Percentiles rank a stretch among this genome's conserved stretches.
Evolutionary conservation across 1,140 invertebrate species (phyloP).

Genomic region (Drosophila bipectinata): DNA sequence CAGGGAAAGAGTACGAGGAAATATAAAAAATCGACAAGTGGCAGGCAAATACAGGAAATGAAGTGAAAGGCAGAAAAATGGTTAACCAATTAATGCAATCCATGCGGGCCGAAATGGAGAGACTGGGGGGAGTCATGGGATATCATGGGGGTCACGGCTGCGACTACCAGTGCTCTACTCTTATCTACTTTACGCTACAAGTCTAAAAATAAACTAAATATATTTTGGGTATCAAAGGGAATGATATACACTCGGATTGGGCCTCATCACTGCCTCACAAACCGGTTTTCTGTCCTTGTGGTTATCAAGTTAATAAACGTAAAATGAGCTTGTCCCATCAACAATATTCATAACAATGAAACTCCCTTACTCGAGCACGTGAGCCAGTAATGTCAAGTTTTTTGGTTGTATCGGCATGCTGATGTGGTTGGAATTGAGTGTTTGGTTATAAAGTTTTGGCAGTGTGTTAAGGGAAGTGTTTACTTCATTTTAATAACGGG

Average conservation of each 20-base stretch:
- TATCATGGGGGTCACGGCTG: slow-evolving; percentile 12
- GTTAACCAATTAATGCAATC: slow-evolving; percentile 21
- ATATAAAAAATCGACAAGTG: slow-evolving; percentile 44
- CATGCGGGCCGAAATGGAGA: neutral
- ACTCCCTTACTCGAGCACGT: slow-evolving; percentile 19
- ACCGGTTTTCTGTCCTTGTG: neutral
- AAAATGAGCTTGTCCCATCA: slow-evolving; percentile 47
- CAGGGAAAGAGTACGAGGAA: slow-evolving; percentile 6
- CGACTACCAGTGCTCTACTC: neutral
- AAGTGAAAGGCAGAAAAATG: slow-evolving; percentile 11
- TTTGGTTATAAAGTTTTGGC: slow-evolving; percentile 2
- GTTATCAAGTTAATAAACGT: slow-evolving; percentile 50
- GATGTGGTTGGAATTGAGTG: neutral
- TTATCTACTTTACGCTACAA: neutral
- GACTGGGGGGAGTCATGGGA: neutral
- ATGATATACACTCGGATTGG: neutral
- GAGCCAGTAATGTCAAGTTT: slow-evolving; percentile 6
- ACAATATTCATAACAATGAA: slow-evolving; percentile 46
- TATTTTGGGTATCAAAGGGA: slow-evolving; percentile 24
- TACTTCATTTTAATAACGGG: neutral
- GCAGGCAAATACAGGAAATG: slow-evolving; percentile 40
- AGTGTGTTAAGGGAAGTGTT: neutral
- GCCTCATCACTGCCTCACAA: neutral
- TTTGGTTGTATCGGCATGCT: neutral
- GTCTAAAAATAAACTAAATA: slow-evolving; percentile 30